Conservation (phyloP, 2,888 invertebrate genomes). For the Pollenia amentaria region DNA sequence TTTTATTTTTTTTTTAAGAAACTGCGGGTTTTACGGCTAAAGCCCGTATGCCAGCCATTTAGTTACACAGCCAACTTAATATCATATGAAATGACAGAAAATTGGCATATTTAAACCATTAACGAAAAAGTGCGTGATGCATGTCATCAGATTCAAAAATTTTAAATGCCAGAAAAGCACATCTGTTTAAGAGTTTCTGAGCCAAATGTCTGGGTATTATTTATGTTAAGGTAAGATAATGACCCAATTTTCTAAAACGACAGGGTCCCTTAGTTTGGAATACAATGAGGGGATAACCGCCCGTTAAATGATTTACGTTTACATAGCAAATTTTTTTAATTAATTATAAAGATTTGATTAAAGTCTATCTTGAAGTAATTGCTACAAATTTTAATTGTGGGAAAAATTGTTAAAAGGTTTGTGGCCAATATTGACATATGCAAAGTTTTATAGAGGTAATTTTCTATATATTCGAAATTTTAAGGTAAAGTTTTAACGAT, state of each 20-base stretch:
- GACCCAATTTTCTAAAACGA: constrained; percentile 35
- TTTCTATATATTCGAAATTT: constrained; percentile 5
- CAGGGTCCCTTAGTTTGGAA: not conserved
- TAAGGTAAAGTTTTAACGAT: too few species aligned
- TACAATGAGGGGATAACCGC: not conserved
- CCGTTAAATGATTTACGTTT: not conserved
- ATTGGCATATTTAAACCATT: constrained; percentile 56
- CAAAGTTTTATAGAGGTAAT: constrained; percentile 16
- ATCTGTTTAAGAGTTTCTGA: constrained; percentile 33
- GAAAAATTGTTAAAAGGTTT: constrained; percentile 38
- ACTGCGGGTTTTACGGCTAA: constrained; percentile 34
- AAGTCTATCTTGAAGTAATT: constrained; percentile 10
- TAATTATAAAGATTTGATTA: constrained; percentile 13
- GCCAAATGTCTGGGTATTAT: constrained; percentile 11
- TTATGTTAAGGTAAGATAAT: constrained; percentile 34
- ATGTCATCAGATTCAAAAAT: constrained; percentile 51
- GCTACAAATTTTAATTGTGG: constrained; percentile 50
- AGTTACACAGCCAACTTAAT: not conserved
- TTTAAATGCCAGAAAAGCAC: constrained; percentile 3
- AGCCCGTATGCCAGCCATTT: constrained; percentile 7
- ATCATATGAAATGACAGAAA: constrained; percentile 45
- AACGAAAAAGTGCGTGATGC: constrained; percentile 60
- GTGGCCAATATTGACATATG: constrained; percentile 10
- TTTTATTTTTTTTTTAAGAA: constrained; percentile 1
- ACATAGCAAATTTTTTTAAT: constrained; percentile 5